These are phyloP conservation scores for Montipora efflorescens DNA, from an alignment of 64 coral and sea anemone genomes.

Conservation along the genomic window DNA sequence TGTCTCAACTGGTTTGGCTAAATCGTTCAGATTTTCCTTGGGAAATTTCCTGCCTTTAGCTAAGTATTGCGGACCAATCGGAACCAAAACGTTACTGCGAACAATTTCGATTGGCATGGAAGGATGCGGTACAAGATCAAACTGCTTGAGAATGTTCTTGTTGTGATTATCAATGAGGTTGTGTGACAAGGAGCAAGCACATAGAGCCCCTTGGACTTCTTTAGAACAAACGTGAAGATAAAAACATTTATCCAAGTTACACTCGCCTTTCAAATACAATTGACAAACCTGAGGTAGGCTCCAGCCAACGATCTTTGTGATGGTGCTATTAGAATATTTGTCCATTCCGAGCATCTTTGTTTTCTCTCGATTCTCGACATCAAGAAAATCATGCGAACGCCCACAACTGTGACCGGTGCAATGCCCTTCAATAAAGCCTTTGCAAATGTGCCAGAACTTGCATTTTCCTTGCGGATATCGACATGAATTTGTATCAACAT, in stretches of 20 bases:
- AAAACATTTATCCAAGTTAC: slow-evolving; percentile 2
- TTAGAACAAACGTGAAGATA: slow-evolving; percentile 49
- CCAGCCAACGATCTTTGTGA: slow-evolving; percentile 18
- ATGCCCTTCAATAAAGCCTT: slow-evolving; percentile 42
- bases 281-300: slow-evolving; percentile 66
- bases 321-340: not conserved
- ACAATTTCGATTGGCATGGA: slow-evolving; percentile 1
- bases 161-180: slow-evolving; percentile 31
- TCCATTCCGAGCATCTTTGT: slow-evolving; percentile 20
- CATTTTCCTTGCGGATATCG: not conserved
- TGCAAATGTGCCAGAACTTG: slow-evolving; percentile 59
- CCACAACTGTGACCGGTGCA: slow-evolving; percentile 1
- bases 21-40: not conserved
- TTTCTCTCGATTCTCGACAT: slow-evolving; percentile 41
- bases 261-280: slow-evolving; percentile 25
- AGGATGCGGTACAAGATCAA: not conserved
- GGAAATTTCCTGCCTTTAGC: not conserved
- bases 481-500: slow-evolving; percentile 25
- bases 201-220: not conserved
- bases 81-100: slow-evolving; percentile 5
- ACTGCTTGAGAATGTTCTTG: slow-evolving; percentile 37
- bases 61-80: not conserved
- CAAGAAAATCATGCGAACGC: slow-evolving; percentile 55
- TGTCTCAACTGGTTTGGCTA: not conserved
- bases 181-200: slow-evolving; percentile 7